These are phyloP conservation scores for Drosophila simulans DNA, from an alignment of 1,140 invertebrate species.

Conservation along the genomic window DNA sequence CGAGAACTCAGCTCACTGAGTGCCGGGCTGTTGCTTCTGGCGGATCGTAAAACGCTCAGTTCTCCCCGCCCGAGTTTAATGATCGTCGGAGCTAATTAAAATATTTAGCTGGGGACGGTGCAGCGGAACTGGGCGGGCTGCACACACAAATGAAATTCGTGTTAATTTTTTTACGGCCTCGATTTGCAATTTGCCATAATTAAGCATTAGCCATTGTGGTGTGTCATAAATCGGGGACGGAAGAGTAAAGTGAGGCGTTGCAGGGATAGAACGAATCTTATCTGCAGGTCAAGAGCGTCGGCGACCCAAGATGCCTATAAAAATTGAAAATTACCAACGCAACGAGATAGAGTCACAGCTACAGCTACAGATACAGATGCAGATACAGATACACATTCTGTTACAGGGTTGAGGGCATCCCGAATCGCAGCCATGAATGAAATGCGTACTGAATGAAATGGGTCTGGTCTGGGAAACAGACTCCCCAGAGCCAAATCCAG, in stretches of 20 bases:
- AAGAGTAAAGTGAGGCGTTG: background rate
- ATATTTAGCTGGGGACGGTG: constrained; percentile 66
- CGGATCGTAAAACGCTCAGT: constrained; percentile 70
- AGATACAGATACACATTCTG: constrained; percentile 17
- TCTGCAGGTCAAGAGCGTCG: constrained; percentile 63
- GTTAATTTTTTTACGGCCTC: constrained; percentile 70
- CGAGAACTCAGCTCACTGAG: constrained; percentile 11
- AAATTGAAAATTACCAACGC: constrained; percentile 72
- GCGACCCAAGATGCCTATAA: constrained; percentile 64
- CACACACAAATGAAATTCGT: constrained; percentile 60
- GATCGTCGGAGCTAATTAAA: constrained; percentile 73
- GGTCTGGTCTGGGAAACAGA: constrained; percentile 46
- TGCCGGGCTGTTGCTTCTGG: constrained; percentile 58
- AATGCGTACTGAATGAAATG: constrained; percentile 75
- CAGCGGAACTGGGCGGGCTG: constrained; percentile 21
- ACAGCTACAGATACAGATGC: constrained; percentile 20
- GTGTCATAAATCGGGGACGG: constrained; percentile 29
- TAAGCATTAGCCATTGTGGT: constrained; percentile 69
- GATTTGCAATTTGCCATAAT: constrained; percentile 80
- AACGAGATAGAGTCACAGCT: constrained; percentile 35
- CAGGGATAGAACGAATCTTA: constrained; percentile 18
- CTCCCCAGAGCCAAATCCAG: constrained; percentile 17
- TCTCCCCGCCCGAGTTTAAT: constrained; percentile 55
- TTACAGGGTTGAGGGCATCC: constrained; percentile 30
- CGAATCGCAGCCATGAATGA: constrained; percentile 72